Evolutionary conservation across 1,140 invertebrate species (phyloP), one percentile per base, ranked within the genome.

Genomic region (Homarus americanus): DNA sequence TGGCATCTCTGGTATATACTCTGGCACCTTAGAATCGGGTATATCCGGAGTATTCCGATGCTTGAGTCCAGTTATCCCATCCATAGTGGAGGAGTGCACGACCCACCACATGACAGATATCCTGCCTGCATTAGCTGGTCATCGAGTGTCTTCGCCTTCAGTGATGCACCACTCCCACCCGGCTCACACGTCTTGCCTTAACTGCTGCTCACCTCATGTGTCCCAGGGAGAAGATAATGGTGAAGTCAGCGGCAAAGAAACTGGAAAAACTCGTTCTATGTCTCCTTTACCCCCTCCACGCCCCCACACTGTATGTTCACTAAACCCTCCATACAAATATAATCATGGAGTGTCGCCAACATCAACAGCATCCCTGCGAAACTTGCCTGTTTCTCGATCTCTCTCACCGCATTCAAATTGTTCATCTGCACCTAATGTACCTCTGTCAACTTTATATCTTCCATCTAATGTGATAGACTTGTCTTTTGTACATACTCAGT

Each of bases 31-130:
- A 73, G 92, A 93, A 38, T 93, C 92, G 5, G 92, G 92, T 38
- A 83, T 93, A 7, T 93, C 92, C 2, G 92, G 91, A 15, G 69
- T 91, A 34, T 93, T 73, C 28, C 58, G 91, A 1, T 91, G 92
- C 69, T 40, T 93, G 17, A 93, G 91, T 66, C 92, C 92, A 28
- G 84, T 91, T n/a, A 92, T 93, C 44, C 91, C 92, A 34, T 86
- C 90, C 32, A 86, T 91, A 40, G 87, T 87, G 20, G 92, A 93
- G 53, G 92, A 93, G 36, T 92, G 90, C 24, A 92, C 92, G 20
- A 86, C 90, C 12, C 92, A 93, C 63, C 87, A 91, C 80, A 72
- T 93, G 53, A 82, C 87, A 28, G 92, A 93, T 36, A 91, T 93
- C 69, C 63, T 93, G 15, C 92, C 91, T 17, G 80, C 75, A 28